These are phyloP conservation scores for Schizothorax lantsangensis DNA, from an alignment of 2,797 vertebrate species.

Conservation along the genomic window DNA sequence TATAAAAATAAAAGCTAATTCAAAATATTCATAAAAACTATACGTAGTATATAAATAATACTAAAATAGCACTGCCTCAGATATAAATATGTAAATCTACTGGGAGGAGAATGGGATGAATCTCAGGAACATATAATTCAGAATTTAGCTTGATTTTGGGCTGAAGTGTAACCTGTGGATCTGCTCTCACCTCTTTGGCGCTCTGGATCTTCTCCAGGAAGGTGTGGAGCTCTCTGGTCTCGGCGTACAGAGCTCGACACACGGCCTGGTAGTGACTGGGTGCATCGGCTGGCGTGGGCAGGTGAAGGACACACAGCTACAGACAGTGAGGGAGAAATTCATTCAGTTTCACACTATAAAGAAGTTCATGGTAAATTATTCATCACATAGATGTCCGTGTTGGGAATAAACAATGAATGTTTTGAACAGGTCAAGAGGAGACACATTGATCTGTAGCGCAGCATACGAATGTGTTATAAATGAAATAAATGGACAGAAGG, in stretches of 20 bases:
- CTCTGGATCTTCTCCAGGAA: slow-evolving; percentile 95
- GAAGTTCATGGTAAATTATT: not conserved
- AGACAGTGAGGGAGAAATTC: slow-evolving; percentile 15
- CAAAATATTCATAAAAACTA: not conserved
- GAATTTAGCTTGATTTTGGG: not conserved
- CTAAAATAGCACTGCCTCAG: not conserved
- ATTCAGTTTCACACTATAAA: not conserved
- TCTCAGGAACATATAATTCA: not conserved
- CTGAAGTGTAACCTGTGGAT: not conserved
- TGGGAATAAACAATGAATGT: not conserved
- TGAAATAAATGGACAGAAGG: slow-evolving; percentile 56
- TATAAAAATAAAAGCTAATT: not conserved
- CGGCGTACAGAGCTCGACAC: slow-evolving; percentile 92
- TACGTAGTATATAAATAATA: not conserved
- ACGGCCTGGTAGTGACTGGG: slow-evolving; percentile 95
- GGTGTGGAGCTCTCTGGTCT: slow-evolving; percentile 92
- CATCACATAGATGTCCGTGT: not conserved
- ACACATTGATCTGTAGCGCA: not conserved
- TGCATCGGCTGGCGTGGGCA: slow-evolving; percentile 86
- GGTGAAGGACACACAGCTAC: slow-evolving; percentile 90
- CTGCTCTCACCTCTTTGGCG: slow-evolving; percentile 91
- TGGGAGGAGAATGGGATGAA: not conserved
- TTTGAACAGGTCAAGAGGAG: not conserved
- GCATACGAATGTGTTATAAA: not conserved
- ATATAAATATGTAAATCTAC: not conserved